Evolutionary conservation across 2,888 invertebrate genomes (phyloP), one percentile per base, ranked within the genome.

Genomic region (Cataglyphis rosenhaueri): DNA sequence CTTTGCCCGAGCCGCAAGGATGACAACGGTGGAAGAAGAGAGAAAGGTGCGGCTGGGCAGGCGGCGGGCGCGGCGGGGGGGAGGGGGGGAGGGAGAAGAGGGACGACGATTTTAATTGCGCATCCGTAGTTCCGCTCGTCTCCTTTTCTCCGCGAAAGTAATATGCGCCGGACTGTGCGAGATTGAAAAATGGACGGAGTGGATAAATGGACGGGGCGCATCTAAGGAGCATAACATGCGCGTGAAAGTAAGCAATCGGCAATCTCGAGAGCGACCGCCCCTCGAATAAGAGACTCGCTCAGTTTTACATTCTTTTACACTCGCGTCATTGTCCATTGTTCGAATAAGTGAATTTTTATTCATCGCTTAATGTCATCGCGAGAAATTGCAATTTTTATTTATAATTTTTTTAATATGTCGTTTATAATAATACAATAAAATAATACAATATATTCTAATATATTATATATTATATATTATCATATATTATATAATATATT

Each of bases 1-100:
- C 82, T 66, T 76, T 29, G 48, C 76, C 32, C 65, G 82, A 29
- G 82, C 59, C 78, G 21, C 78, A 70, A 78, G 82, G 35, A 76
- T 25, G 82, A 82, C 78, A 81, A 79, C 71, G 44, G 41, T 48
- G 62, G 52, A 5, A 25, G 52, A 12, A 62, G 29, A 21, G 64
- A 25, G 25, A 25, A 21, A 21, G 21, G 1, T 1, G 25, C 25
- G 25, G 25, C 25, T 1, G 0, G 25, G 25, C 25, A 25, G 25
- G 25, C 25, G 1, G 25, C 25, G 25, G 25, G 25, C 0, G 25
- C 1, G 1, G 25, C 0, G 1, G 25, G 25, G 25, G 1, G 21
- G 21, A 21, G 21, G 21, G 21, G 0, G 21, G 25, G 62, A 38
- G 32, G 41, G n/a, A 25, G 38, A 5, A 25, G 52, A 12, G 52